These are phyloP conservation scores for Bucco capensis DNA, from an alignment of 2,113 vertebrate genomes.

Conservation along the genomic window DNA sequence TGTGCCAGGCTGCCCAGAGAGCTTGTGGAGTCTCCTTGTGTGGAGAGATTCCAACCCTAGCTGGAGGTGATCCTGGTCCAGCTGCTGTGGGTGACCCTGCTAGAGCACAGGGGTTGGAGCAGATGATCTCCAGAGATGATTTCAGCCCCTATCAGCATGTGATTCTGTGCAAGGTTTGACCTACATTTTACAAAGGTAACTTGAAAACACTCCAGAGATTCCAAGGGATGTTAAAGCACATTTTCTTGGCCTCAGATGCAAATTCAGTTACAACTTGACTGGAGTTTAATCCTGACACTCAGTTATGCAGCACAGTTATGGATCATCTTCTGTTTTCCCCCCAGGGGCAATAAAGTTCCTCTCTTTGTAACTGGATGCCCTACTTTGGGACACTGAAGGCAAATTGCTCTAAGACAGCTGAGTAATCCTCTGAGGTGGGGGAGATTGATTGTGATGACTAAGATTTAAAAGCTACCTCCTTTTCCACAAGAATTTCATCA, in stretches of 20 bases:
- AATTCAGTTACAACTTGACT: background rate
- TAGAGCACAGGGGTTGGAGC: background rate
- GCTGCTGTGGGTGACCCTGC: background rate
- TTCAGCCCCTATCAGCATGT: background rate
- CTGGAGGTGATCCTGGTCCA: background rate
- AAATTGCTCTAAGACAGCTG: background rate
- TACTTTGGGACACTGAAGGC: background rate
- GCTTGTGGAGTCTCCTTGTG: background rate
- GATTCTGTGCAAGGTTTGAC: background rate
- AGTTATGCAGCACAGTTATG: background rate
- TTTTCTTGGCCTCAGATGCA: background rate
- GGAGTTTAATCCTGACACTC: background rate
- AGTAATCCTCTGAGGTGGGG: background rate
- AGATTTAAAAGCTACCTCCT: background rate
- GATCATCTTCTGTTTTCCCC: background rate
- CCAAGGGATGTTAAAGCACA: background rate
- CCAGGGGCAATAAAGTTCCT: background rate
- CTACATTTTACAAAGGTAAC: rapidly evolving
- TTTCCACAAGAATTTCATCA: background rate
- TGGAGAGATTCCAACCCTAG: background rate
- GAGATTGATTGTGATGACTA: background rate
- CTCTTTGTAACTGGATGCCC: background rate
- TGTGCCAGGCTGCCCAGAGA: background rate
- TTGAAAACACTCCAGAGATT: background rate
- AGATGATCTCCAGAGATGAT: background rate